These are phyloP conservation scores for Alethe castanea DNA, from an alignment of 2,113 vertebrate genomes.

Conservation along the genomic window DNA sequence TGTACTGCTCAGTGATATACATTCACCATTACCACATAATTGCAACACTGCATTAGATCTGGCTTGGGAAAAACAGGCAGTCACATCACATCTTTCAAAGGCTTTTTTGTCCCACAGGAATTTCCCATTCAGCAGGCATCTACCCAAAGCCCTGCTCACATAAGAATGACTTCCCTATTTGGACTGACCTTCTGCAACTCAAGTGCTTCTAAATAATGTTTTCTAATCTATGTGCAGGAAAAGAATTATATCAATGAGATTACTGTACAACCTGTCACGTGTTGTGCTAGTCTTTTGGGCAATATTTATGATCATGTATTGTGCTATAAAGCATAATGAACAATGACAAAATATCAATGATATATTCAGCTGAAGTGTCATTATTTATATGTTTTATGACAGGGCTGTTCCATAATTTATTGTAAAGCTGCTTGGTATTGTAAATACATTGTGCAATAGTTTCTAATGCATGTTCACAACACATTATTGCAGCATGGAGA, in stretches of 20 bases:
- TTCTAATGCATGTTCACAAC: not conserved
- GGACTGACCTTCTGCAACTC: not conserved
- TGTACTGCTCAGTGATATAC: not conserved
- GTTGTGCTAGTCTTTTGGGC: not conserved
- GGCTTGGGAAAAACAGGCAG: not conserved
- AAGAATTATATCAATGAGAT: not conserved
- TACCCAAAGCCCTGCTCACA: not conserved
- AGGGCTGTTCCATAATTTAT: not conserved
- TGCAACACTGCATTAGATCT: not conserved
- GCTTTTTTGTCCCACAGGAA: not conserved
- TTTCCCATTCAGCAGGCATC: not conserved
- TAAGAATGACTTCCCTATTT: not conserved
- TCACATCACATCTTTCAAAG: not conserved
- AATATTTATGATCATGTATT: not conserved
- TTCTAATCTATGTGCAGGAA: not conserved
- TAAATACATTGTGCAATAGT: not conserved
- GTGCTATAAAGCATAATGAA: not conserved
- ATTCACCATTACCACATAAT: not conserved
- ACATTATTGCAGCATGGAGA: not conserved
- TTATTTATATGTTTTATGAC: not conserved
- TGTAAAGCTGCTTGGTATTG: not conserved
- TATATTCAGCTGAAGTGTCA: not conserved
- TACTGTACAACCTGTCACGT: not conserved
- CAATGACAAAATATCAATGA: not conserved
- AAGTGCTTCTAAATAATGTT: not conserved